Evolutionary conservation across 1,140 invertebrate genomes (phyloP).

Genomic region (Zaprionus vittiger): DNA sequence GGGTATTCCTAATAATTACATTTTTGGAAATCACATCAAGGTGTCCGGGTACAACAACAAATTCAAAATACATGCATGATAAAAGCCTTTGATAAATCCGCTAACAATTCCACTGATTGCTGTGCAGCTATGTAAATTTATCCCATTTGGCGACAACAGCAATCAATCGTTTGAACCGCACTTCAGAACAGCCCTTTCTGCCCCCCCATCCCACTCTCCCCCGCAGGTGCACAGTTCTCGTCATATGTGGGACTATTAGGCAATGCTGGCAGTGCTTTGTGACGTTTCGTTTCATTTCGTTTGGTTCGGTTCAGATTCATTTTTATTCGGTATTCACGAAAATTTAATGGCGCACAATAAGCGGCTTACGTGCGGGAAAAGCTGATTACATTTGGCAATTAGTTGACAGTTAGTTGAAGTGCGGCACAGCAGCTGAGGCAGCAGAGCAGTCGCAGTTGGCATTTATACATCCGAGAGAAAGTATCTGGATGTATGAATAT

Average conservation of each 20-base stretch:
- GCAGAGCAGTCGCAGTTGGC: background rate
- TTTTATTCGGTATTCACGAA: conserved; percentile 60
- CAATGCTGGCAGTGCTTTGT: conserved; percentile 11
- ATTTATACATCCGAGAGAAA: background rate
- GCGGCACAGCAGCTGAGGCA: background rate
- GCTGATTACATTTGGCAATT: conserved; percentile 81
- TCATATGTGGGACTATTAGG: conserved; percentile 41
- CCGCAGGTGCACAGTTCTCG: background rate
- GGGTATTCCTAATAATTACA: conserved; percentile 30
- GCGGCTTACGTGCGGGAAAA: conserved; percentile 71
- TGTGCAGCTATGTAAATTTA: conserved; percentile 6
- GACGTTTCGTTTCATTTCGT: conserved; percentile 6
- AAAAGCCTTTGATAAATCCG: conserved; percentile 27
- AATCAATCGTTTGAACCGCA: conserved; percentile 14
- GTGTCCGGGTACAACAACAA: conserved; percentile 21
- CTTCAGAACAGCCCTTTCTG: background rate
- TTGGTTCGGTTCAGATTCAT: conserved; percentile 38
- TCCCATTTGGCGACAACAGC: background rate
- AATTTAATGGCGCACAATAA: conserved; percentile 77
- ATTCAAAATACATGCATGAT: background rate
- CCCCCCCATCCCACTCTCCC: background rate
- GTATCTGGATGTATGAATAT: conserved; percentile 18
- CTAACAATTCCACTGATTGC: conserved; percentile 35
- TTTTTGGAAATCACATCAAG: conserved; percentile 36
- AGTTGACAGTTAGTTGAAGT: conserved; percentile 64